Base-by-base conservation (phyloP, 1,140 invertebrate species). In the Ptiloglossa arizonensis region DNA sequence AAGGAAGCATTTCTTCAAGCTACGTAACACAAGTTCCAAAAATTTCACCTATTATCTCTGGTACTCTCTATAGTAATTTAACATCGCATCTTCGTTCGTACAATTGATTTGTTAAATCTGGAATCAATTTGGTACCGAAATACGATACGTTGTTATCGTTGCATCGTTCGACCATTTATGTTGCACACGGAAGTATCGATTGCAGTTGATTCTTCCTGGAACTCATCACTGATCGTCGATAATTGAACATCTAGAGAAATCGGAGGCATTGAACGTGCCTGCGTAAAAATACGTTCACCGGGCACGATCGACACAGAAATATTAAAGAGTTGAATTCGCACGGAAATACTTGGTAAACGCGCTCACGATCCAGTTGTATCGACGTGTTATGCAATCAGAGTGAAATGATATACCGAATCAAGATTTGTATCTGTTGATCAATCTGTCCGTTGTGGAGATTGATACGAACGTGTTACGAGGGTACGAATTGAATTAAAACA, bases 401-500 rank as follows among this genome's bases (percentile, higher is more conserved):
- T 22, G 59, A 64, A 73, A 73, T 64, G 70, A 63, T 63, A 63
- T 17, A 63, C 24, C 70, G 59, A 72, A 73, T 64, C 59, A 5
- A 52, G 32, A 73, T 73, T 27, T 9, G 22, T 64, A 64, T 73
- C 44, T 50, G 22, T 15, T 5, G 57, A 73, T 73, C 70, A 52
- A 63, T 72, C 70, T 63, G 15, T 63, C 57, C 9, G 29, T 11
- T 17, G 15, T 5, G 19, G 15, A 9, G 59, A n/a, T 22, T 35
- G 46, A 63, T 54, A 82, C 84, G 69, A 86, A 64, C 44, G 41
- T 73, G 69, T 81, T 56, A 69, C 60, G 57, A 52, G 29, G 27
- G 62, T 62, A 76, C 46, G 73, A 50, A 80, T 81, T 73, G 81
- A 80, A 82, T 79, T 80, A 71, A 79, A 81, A 82, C 62, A 52